phyloP scores from a whole-genome alignment of 2,797 vertebrate species.

The Sebastes oblongus region DNA sequence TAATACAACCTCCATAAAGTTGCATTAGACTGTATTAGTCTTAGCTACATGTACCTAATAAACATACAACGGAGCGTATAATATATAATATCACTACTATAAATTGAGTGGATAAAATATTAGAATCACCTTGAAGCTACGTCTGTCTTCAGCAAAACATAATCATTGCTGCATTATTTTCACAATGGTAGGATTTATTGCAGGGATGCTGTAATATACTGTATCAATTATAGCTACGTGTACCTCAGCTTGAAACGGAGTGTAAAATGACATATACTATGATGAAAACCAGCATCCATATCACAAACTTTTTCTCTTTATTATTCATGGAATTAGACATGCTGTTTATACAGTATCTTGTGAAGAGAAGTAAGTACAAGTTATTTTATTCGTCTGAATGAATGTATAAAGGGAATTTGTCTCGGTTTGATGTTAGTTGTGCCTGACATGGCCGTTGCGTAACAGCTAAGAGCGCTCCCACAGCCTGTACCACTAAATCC shows the following conservation, averaged over 20 bases:
- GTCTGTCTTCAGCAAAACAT: background rate
- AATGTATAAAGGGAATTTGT: conserved; percentile 35
- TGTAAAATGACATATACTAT: background rate
- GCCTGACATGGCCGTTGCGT: conserved; percentile 49
- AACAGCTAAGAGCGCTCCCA: conserved; percentile 46
- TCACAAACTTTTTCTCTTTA: background rate
- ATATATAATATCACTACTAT: background rate
- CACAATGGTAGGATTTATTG: background rate
- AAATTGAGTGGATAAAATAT: background rate
- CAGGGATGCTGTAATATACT: background rate
- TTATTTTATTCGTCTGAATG: conserved; percentile 29
- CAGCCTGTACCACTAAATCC: conserved; percentile 45
- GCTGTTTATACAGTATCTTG: too few relatives aligned
- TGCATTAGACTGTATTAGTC: background rate
- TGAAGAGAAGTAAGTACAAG: background rate
- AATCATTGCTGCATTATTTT: background rate
- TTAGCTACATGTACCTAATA: background rate
- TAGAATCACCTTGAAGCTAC: background rate
- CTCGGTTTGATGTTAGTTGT: conserved; percentile 37
- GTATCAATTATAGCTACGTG: background rate
- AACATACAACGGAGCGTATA: background rate
- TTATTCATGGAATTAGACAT: background rate
- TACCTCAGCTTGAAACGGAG: background rate
- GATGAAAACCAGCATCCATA: background rate
- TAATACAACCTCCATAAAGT: background rate